Evolutionary conservation across 2,888 invertebrate genomes (phyloP), one percentile per base, ranked within the genome.

Genomic region (Sabellastarte sp.): DNA sequence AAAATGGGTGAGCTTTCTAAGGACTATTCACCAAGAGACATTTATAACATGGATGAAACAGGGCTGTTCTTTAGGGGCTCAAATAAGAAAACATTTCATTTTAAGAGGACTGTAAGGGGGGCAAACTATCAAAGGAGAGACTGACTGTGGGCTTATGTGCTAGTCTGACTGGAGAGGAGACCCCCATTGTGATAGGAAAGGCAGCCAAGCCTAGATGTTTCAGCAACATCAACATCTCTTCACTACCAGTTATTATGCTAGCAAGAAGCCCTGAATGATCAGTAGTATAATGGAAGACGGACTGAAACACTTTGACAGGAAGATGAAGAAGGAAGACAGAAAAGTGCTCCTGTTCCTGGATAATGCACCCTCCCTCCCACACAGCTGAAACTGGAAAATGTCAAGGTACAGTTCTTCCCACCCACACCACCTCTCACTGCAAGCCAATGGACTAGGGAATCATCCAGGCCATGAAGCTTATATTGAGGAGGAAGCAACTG

Each of bases 71-170:
- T 58, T 57, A 60, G 51, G 30, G 57, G 65, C 28, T 56, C 66
- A 2, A 70, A 70, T 28, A 63, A 69, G 15, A 68, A 61, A 55
- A 67, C 70, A 2, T 61, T 69, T 0, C 65, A 66, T 29, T 60
- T 69, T 29, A 71, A 28, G 68, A 67, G 2, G 50, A 50, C 4
- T 70, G 74, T 60, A 32, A 59, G 10, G 72, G 73, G n/a, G 69
- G 69, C 15, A 72, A 73, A 33, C 32, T 32, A 3, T 63, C 69
- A 5, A 74, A 74, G 59, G 70, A 73, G 69, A 10, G 53, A 53
- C 5, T 15, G 5, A 53, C 53, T 5, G 26, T 41, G 15, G 15
- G 41, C 20, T 53, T 53, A n/a, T 53, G 53, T 53, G 20, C 53
- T 15, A 53, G 26, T 24, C 5, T 26, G 53, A 20, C 24, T 5